Base-by-base conservation (phyloP, 2,888 invertebrate genomes). In the Drosophila subsilvestris region DNA sequence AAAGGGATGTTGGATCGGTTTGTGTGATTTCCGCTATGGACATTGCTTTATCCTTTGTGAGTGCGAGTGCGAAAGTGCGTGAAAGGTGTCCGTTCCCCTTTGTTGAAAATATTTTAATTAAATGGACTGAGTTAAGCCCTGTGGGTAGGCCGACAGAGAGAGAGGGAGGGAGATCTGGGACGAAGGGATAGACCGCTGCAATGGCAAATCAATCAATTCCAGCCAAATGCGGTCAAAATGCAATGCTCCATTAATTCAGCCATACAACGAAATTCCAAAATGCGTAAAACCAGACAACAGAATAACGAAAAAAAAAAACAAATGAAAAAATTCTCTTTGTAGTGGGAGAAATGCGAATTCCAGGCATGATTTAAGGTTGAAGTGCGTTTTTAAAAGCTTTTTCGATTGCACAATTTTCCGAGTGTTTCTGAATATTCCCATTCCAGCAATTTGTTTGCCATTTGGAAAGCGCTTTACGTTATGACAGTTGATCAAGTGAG, bases 21-120 rank as follows among this genome's bases (percentile, higher is more conserved):
- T 61, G 79, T 79, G 77, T 81, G 82, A 87, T 83, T 87, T 87
- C 79, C 88, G 86, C 79, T 71, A 75, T 77, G 75, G 47, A 51
- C 80, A 68, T 74, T 22, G n/a, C 32, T 14, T 71, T 72, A 77
- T 85, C 82, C 88, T 83, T 85, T 79, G 61, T 71, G 62, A 47
- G 65, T 61, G 51, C 44, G 62, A 47, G 65, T 61, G 51, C 44
- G 65, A 72, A 68, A 65, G 55, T 74, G 55, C 61, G 50, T 53
- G 59, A 78, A 72, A 69, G 57, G 79, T 69, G 70, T 73, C 62
- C 71, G 53, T 47, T 72, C 53, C 72, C 72, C 54, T 58, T 78
- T 68, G 69, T 76, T 62, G 22, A 63, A 63, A 51, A 61, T 60
- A 70, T 73, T 73, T 73, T 73, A 73, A 73, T 73, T 73, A 73